Base-by-base conservation (phyloP, 1,140 invertebrate species). In the Araneus ventricosus region DNA sequence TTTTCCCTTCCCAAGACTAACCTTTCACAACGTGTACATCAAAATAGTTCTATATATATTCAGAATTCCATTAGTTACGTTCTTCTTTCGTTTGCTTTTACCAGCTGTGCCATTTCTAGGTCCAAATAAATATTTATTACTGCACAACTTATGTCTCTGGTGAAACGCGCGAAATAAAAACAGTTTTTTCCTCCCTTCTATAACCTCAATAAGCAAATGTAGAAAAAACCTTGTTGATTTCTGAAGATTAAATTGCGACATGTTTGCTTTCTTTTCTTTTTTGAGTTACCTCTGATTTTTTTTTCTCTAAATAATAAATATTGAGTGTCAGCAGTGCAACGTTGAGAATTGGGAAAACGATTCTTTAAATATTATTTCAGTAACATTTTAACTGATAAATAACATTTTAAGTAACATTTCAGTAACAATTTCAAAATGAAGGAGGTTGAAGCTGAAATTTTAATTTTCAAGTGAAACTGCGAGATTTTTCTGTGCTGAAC, bases 61-160 rank as follows among this genome's bases (percentile, higher is more conserved):
- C 87, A 75, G 87, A 70, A 75, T 89, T 89, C 34, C 67, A 89
- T 89, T 89, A 89, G 41, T 67, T 89, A 27, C 24, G 41, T 41
- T 45, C 41, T 89, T 89, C 67, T 75, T 75, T 79, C 37, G 34
- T 79, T 37, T 89, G 22, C 70, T 89, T 4, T 39, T 24, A 75
- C 37, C 87, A 89, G 63, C 87, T 89, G 87, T 75, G 87, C 4
- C 59, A 20, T 61, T 86, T 61, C 61, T 88, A 27, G 87, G 10
- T 63, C 52, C 59, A 57, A 75, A 89, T 89, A 89, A 70, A 89
- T 89, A 89, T 89, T 89, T 89, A 89, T 89, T 89, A 89, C 59
- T 63, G 20, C 59, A 52, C 45, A 52, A 52, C 87, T 20, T 67
- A 89, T 79, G 67, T 45, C 63, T 52, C 27, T 27, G 37, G 34